Evolutionary conservation across 2,888 invertebrate species (phyloP), one percentile per base, ranked within the genome.

Genomic region (Andricus curvator): DNA sequence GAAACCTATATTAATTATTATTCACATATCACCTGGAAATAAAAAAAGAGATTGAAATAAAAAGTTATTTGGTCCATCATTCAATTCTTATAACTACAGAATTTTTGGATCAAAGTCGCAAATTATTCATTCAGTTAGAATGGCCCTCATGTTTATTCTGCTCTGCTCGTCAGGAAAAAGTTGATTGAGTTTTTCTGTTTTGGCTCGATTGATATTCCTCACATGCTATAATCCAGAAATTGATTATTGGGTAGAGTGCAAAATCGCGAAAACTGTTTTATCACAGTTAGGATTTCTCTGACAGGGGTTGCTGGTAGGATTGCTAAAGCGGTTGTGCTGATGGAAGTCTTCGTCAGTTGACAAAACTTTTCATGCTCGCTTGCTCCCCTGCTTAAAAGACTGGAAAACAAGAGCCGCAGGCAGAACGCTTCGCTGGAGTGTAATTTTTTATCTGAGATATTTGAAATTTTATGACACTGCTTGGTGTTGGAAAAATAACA

Each of bases 321-420:
- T 56, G 56, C 56, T 41, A 67, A 67, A 67, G 37, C 37, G 37
- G 41, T 67, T 67, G n/a, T 20, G 22, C 5, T 41, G 70, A 51
- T 51, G 25, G 51, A 51, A 70, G 25, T 25, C 48, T 44, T 44
- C 25, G 17, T 9, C 44, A 74, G 56, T 17, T 62, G 81, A 68
- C 80, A 81, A 83, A 79, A 79, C 79, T 85, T 86, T 83, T 78
- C 74, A 74, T 56, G 64, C 70, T 25, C 41, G 44, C 68, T 68
- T 25, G 79, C 78, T 48, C 65, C 64, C 78, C 44, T 84, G 86
- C 81, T 82, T 82, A 85, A 86, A 81, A 79, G 83, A 67, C 25
- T 80, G 85, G 84, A 86, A 87, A 87, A 87, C 81, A 85, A 81
- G 86, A 81, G 62, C 78, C 44, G 80, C 70, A 70, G 70, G 70